phyloP scores from a whole-genome alignment of 2,113 vertebrate species.

The Empidonax traillii region DNA sequence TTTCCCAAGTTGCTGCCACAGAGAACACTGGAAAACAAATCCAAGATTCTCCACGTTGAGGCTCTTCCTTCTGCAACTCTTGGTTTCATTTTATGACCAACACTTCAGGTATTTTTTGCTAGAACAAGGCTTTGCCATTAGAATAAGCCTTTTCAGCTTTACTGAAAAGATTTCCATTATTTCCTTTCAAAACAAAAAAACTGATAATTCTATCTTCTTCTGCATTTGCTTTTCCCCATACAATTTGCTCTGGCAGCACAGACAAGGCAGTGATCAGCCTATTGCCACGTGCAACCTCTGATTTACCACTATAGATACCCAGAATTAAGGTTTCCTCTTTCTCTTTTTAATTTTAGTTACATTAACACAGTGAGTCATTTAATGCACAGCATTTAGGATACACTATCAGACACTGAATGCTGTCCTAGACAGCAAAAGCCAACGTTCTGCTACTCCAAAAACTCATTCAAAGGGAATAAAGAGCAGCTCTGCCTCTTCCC shows the following conservation, averaged over 20 bases:
- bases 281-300: neutral
- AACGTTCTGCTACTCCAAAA: neutral
- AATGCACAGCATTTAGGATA: neutral
- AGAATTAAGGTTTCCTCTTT: neutral
- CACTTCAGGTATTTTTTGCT: neutral
- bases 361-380: neutral
- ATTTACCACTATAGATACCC: neutral
- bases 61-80: neutral
- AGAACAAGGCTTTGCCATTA: neutral
- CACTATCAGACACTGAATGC: neutral
- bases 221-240: neutral
- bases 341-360: neutral
- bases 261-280: neutral
- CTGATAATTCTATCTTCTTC: neutral
- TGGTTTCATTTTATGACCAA: neutral
- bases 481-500: neutral
- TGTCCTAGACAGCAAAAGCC: neutral
- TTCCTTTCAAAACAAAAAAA: neutral
- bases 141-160: neutral
- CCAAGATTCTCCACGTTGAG: neutral
- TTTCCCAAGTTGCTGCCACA: neutral
- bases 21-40: neutral
- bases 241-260: neutral
- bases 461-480: neutral
- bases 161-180: neutral